These are phyloP conservation scores for Eremophila alpestris DNA, from an alignment of 2,797 vertebrate species.

Conservation along the genomic window DNA sequence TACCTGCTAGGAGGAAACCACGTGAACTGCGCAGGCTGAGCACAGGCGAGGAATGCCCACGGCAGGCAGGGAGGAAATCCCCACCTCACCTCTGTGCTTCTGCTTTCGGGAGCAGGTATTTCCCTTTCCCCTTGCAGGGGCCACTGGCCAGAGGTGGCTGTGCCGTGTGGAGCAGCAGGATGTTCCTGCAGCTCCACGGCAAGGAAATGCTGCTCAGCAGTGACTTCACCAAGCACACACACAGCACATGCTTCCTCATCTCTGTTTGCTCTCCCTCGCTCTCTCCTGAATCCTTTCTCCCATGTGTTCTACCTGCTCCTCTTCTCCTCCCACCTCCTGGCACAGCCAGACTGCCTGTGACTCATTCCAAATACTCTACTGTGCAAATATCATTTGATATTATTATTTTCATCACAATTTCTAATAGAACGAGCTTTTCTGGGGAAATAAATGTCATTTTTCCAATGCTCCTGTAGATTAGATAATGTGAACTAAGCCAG, in stretches of 20 bases:
- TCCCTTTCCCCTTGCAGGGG: background rate
- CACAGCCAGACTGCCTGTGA: conserved; percentile 1
- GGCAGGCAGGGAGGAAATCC: background rate
- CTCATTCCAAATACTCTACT: conserved; percentile 2
- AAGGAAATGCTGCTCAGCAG: conserved; percentile 31
- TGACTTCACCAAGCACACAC: background rate
- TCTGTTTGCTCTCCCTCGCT: background rate
- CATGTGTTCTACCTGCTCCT: conserved; percentile 25
- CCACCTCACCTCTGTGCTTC: background rate
- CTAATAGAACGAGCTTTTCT: background rate
- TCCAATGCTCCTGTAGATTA: background rate
- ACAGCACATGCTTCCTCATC: conserved; percentile 10
- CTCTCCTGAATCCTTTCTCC: background rate
- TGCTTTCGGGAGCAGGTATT: background rate
- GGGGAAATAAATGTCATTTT: background rate
- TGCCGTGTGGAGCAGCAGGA: background rate
- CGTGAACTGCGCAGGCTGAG: background rate
- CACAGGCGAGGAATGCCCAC: background rate
- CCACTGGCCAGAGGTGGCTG: background rate
- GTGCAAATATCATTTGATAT: background rate
- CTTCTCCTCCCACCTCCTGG: background rate
- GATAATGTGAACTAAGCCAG: background rate
- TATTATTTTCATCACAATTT: background rate
- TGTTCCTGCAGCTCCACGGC: conserved; percentile 31
- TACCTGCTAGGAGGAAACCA: background rate